Evolutionary conservation across 2,113 vertebrate genomes (phyloP).

Genomic region (Callocephalon fimbriatum): DNA sequence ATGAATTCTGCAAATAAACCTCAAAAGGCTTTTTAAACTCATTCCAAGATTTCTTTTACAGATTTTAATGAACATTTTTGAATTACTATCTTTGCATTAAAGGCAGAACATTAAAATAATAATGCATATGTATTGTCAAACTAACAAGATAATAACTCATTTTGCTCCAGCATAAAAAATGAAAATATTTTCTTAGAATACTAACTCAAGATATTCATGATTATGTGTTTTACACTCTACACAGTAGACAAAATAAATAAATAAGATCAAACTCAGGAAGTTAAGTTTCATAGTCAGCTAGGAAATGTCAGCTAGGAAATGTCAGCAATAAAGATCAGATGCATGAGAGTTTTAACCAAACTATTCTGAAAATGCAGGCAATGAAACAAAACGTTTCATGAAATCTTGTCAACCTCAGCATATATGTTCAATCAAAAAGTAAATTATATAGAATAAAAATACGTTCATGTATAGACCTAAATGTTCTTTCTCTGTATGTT

Average conservation of each 20-base stretch:
- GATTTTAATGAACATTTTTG: conserved; percentile 22
- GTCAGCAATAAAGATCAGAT: background rate
- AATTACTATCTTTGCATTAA: conserved; percentile 8
- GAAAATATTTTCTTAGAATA: background rate
- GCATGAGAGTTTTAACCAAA: background rate
- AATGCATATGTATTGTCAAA: background rate
- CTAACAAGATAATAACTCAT: background rate
- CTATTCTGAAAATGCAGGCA: background rate
- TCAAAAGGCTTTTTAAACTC: conserved; percentile 58
- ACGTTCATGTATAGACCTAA: background rate
- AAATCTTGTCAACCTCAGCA: background rate
- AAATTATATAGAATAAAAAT: background rate
- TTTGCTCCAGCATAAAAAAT: background rate
- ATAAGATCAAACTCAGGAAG: background rate
- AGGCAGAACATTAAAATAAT: conserved; percentile 23
- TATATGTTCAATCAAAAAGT: background rate
- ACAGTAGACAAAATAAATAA: background rate
- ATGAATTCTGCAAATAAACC: conserved; percentile 77
- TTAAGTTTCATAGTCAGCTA: background rate
- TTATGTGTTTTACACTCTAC: background rate
- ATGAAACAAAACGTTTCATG: background rate
- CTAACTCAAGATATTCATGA: background rate
- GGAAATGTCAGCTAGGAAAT: background rate
- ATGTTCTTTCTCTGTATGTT: background rate
- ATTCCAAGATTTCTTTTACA: conserved; percentile 40